Percentiles rank a stretch among this genome's conserved stretches.
Evolutionary conservation across 1,140 invertebrate species (phyloP).

Genomic region (Atta texana): DNA sequence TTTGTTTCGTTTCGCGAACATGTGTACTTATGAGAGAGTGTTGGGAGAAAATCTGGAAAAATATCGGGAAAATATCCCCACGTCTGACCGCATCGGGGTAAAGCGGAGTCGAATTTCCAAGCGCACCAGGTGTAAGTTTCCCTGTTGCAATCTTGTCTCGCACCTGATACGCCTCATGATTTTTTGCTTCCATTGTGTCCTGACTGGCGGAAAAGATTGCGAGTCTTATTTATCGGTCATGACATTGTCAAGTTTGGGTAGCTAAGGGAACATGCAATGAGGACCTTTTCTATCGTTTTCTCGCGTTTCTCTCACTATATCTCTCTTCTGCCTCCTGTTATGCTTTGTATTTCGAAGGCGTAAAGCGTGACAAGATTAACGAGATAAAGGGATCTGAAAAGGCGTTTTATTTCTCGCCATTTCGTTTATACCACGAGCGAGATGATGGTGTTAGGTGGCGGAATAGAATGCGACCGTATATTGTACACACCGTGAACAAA

Average conservation of each 20-base stretch:
- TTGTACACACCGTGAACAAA: constrained; percentile 40
- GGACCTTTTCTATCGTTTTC: constrained; percentile 12
- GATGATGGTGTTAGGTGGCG: constrained; percentile 49
- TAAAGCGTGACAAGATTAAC: constrained; percentile 62
- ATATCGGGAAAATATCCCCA: constrained; percentile 49
- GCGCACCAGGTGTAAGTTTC: constrained; percentile 62
- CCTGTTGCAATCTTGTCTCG: constrained; percentile 62
- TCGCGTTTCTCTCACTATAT: background rate
- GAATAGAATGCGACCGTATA: constrained; percentile 50
- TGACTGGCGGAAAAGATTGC: constrained; percentile 61
- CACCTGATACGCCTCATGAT: constrained; percentile 53
- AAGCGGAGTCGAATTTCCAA: constrained; percentile 52
- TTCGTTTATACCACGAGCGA: constrained; percentile 51
- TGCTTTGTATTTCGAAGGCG: constrained; percentile 43
- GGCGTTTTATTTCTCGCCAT: constrained; percentile 58
- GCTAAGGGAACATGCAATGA: constrained; percentile 35
- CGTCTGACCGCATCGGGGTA: constrained; percentile 35
- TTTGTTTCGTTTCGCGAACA: constrained; percentile 25
- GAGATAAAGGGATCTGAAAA: constrained; percentile 61
- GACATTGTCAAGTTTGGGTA: constrained; percentile 44
- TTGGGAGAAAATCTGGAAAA: constrained; percentile 33
- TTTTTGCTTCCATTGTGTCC: constrained; percentile 42
- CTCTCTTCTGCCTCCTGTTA: background rate
- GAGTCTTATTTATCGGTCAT: constrained; percentile 61
- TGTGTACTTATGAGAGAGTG: constrained; percentile 10